Evolutionary conservation across 2,113 vertebrate genomes (phyloP), one percentile per base, ranked within the genome.

Genomic region (Odocoileus hemionus): DNA sequence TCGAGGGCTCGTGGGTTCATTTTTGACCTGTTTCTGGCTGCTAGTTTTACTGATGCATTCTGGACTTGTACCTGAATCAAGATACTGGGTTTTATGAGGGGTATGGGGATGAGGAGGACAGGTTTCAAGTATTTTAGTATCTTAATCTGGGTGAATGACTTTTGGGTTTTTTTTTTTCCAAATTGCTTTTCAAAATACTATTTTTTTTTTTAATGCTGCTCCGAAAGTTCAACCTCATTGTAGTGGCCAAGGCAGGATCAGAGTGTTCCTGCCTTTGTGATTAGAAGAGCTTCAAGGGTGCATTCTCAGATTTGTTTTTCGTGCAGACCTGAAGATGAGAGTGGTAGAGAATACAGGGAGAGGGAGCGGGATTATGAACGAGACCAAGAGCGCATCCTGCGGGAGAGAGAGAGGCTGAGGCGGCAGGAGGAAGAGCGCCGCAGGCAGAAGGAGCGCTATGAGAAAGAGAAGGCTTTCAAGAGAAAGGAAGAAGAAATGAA

Each of bases 371-470:
- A 99, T 92, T 99, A 99, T 30, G 99, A 99, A 55, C 99, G 99
- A 57, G 99, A 99, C 52, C 74, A 98, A 97, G 99, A 99, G 30
- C 99, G 99, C 98, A 99, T 99, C 8, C 99, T 99, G 95, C 99
- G 99, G 92, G 99, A 99, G 86, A 99, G 99, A 96, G 99, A 99
- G 91, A 99, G 99, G 74, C 85, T 99, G 94, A 99, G 98, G 76
- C 99, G 99, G 5, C 99, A 99, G 86, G 99, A 99, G 21, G 99
- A 99, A 58, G 99, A 99, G 13, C 99, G 99, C 5, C 98, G 99
- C 50, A 99, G 99, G 97, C 99, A 99, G 98, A 99, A 99, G 94
- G 99, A 99, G 6, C 99, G 99, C 57, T 99, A 99, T 55, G 99
- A 99, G 92, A 99, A 99, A 89, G 99, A 99, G 90, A 99, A 99